Evolutionary conservation across 2,888 invertebrate genomes (phyloP).

Genomic region (Pristionchus arcanus): DNA sequence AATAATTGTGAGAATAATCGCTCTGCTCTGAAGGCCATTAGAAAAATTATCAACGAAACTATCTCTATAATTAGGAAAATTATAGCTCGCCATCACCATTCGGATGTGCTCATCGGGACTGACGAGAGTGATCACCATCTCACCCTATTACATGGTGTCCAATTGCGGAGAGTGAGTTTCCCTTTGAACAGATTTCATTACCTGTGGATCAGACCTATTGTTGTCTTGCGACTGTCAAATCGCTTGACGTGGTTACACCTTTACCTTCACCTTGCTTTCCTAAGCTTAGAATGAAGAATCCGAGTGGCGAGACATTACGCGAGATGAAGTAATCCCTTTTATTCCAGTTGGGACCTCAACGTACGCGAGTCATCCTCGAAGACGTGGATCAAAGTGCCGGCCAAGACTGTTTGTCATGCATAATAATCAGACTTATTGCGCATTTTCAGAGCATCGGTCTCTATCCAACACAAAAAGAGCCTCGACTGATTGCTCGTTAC

Average conservation of each 20-base stretch:
- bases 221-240: too few relatives aligned
- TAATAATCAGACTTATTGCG: background rate
- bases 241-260: too few relatives aligned
- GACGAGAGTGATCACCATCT: conserved; percentile 14
- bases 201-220: too few relatives aligned
- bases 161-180: conserved; percentile 4
- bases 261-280: too few relatives aligned
- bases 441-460: conserved; percentile 2
- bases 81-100: background rate
- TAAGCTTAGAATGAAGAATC: background rate
- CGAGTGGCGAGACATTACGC: too few relatives aligned
- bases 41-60: background rate
- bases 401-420: background rate
- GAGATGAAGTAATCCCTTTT: background rate
- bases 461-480: background rate
- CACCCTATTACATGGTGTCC: conserved; percentile 25
- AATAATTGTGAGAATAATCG: background rate
- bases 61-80: background rate
- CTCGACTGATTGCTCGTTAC: background rate
- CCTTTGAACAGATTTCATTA: too few relatives aligned
- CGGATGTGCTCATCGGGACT: background rate
- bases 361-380: background rate
- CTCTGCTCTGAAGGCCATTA: background rate
- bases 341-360: background rate
- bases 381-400: conserved; percentile 16